These are phyloP conservation scores for Athalia circularis DNA, from an alignment of 2,888 invertebrate species.

Conservation along the genomic window DNA sequence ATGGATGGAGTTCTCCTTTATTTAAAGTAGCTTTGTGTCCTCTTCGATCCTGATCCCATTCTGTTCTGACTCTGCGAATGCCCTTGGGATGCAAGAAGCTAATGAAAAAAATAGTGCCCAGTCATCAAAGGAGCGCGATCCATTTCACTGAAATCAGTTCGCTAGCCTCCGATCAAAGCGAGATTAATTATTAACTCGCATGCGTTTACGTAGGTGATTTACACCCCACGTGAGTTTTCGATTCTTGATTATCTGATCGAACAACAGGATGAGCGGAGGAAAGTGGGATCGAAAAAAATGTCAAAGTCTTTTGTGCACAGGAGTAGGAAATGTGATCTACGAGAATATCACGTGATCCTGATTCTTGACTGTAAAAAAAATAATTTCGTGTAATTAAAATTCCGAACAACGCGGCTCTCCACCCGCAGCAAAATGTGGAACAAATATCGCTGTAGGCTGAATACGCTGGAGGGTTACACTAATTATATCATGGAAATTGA, in stretches of 20 bases:
- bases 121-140: slow-evolving; percentile 55
- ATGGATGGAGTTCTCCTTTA: slow-evolving; percentile 73
- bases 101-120: slow-evolving; percentile 64
- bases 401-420: neutral
- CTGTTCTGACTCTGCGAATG: slow-evolving; percentile 49
- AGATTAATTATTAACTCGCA: slow-evolving; percentile 27
- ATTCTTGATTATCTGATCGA: slow-evolving; percentile 1
- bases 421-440: slow-evolving; percentile 9
- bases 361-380: neutral
- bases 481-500: slow-evolving; percentile 39
- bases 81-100: slow-evolving; percentile 53
- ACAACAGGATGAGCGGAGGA: neutral
- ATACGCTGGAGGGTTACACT: slow-evolving; percentile 19
- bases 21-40: slow-evolving; percentile 74
- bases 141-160: slow-evolving; percentile 37
- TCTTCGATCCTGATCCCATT: slow-evolving; percentile 58
- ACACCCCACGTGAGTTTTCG: neutral
- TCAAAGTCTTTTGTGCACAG: neutral
- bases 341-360: neutral
- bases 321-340: slow-evolving; percentile 14
- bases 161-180: slow-evolving; percentile 21
- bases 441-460: slow-evolving; percentile 20
- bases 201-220: neutral
- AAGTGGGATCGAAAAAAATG: neutral
- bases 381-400: neutral